Evolutionary conservation across 2,888 invertebrate genomes (phyloP).

Genomic region (Silvanus unidentatus): DNA sequence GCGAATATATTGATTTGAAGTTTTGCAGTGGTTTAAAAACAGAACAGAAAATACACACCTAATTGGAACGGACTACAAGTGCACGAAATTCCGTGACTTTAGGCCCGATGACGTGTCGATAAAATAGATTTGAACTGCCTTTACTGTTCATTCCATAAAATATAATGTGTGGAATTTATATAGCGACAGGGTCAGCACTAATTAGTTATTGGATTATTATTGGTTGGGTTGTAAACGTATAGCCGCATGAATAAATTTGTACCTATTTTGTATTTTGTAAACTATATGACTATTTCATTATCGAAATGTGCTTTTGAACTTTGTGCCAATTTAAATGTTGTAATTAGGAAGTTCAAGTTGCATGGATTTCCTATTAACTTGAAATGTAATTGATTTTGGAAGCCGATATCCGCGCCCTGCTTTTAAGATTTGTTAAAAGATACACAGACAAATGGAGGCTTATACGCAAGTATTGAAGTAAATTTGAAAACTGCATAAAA

Average conservation of each 20-base stretch:
- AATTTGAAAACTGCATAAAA: not conserved
- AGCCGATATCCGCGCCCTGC: no score
- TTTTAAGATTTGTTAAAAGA: no score
- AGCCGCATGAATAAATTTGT: no score
- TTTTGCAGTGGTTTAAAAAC: slow-evolving; percentile 14
- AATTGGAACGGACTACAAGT: slow-evolving; percentile 6
- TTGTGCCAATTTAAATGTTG: no score
- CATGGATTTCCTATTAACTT: no score
- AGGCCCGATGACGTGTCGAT: slow-evolving; percentile 8
- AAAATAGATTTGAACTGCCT: slow-evolving; percentile 3
- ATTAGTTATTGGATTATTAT: not conserved
- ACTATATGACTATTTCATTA: no score
- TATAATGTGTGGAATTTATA: slow-evolving; percentile 3
- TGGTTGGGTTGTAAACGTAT: not conserved
- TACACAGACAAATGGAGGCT: no score
- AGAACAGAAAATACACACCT: slow-evolving; percentile 10
- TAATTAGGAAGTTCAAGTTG: no score
- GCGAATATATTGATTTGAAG: slow-evolving; percentile 18
- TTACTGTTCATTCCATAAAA: slow-evolving; percentile 6
- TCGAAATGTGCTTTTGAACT: no score
- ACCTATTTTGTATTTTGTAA: no score
- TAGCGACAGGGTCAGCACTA: not conserved
- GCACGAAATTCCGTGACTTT: slow-evolving; percentile 8
- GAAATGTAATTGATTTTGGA: no score
- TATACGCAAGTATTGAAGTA: no score